Evolutionary conservation across 92 coral and sea anemone genomes (phyloP).

Genomic region (Pocillopora grandis): DNA sequence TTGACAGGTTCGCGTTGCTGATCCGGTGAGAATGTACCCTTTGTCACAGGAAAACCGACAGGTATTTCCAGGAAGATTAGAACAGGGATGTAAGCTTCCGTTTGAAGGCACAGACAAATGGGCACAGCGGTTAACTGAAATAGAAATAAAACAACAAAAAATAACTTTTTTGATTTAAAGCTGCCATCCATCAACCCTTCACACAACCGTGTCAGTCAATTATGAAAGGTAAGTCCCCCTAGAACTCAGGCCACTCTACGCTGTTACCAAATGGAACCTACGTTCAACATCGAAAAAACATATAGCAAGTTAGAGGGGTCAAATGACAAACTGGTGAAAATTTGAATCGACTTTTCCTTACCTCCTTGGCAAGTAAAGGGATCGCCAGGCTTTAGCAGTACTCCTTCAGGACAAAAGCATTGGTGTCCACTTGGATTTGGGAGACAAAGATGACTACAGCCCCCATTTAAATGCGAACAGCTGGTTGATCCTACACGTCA

Average conservation of each 20-base stretch:
- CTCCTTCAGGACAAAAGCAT: slow-evolving; percentile 88
- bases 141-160: neutral
- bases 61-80: slow-evolving; percentile 31
- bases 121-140: slow-evolving; percentile 43
- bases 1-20: slow-evolving; percentile 55
- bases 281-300: neutral
- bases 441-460: slow-evolving; percentile 88
- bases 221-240: neutral
- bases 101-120: slow-evolving; percentile 23
- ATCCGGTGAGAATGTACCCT: slow-evolving; percentile 71
- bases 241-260: too few relatives aligned
- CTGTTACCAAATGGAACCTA: too few relatives aligned
- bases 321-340: neutral
- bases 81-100: slow-evolving; percentile 14
- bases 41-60: slow-evolving; percentile 63
- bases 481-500: slow-evolving; percentile 53
- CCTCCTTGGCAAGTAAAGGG: slow-evolving; percentile 70
- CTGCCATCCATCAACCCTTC: neutral
- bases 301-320: neutral
- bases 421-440: slow-evolving; percentile 70
- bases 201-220: slow-evolving; percentile 14
- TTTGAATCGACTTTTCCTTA: neutral
- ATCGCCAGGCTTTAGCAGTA: slow-evolving; percentile 53
- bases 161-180: neutral
- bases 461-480: slow-evolving; percentile 74